Evolutionary conservation across 2,888 invertebrate species (phyloP), one percentile per base, ranked within the genome.

Genomic region (Andrena minutula): DNA sequence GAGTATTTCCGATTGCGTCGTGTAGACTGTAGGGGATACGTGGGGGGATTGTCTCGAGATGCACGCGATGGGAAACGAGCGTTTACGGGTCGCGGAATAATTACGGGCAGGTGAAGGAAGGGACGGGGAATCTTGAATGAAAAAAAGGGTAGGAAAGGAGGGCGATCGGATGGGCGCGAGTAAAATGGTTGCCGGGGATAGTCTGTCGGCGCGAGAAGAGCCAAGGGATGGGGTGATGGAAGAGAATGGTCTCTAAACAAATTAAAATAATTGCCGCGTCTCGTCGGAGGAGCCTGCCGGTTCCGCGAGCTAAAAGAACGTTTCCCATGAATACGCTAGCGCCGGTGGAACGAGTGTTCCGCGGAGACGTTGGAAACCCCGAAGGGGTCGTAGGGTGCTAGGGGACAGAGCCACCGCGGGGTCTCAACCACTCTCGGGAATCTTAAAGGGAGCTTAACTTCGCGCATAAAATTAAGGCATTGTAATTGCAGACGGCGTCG

Each of bases 391-490:
- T 8, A 60, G 49, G 60, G 49, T 16, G 49, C 7, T 1, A 6
- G 58, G 20, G 58, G 69, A 58, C 28, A 35, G 74, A 63, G 70
- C 61, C 70, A 76, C 79, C 71, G 63, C 77, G 71, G 75, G 79
- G 78, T 77, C 84, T 88, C 87, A 90, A 90, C 89, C 88, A 87
- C 91, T 89, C 89, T 82, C 75, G 84, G 83, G 89, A 92, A 91
- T 93, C 92, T 92, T 92, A 91, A 92, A 91, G 92, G 91, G 89
- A 91, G 91, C 92, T 93, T 92, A 93, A 93, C 93, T 93, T 93
- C 75, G 87, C 87, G 93, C 93, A 93, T 93, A 93, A 93, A 93
- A 93, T 93, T 93, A 93, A 92, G 89, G 92, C 91, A 93, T 92
- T 90, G 92, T 90, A 91, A 91, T 93, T 93, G 92, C 90, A 90